Evolutionary conservation across 2,113 vertebrate species (phyloP).

Genomic region (Amia ocellicauda): DNA sequence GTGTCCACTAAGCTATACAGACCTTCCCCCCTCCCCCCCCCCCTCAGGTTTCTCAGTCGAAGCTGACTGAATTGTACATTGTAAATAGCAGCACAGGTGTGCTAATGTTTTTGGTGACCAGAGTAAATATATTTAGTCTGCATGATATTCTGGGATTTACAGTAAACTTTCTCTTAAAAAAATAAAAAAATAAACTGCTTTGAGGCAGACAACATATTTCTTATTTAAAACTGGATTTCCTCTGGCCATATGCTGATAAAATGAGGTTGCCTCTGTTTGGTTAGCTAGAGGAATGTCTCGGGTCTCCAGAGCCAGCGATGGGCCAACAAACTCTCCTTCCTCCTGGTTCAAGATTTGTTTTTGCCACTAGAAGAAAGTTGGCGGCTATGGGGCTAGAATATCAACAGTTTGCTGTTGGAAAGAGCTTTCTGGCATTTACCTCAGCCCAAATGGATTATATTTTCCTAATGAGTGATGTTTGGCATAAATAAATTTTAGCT

Average conservation of each 20-base stretch:
- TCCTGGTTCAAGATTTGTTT: conserved; percentile 26
- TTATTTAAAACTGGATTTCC: not conserved
- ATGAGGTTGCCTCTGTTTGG: conserved; percentile 32
- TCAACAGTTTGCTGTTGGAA: not conserved
- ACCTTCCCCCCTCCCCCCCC: not conserved
- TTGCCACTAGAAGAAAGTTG: conserved; percentile 23
- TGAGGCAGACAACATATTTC: conserved; percentile 7
- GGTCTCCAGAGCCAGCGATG: conserved; percentile 44
- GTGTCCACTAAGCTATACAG: too few relatives aligned
- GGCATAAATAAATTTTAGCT: too few relatives aligned
- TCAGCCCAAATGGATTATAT: not conserved
- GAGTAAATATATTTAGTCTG: conserved; percentile 19
- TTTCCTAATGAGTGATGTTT: not conserved
- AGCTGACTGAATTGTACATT: not conserved
- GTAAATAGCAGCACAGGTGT: not conserved
- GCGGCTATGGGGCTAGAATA: not conserved
- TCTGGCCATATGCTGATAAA: conserved; percentile 11
- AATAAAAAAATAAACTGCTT: conserved; percentile 15
- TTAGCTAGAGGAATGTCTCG: conserved; percentile 45
- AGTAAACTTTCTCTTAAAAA: conserved; percentile 8
- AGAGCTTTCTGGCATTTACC: conserved; percentile 4
- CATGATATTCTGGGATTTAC: conserved; percentile 4
- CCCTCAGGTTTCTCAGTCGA: too few relatives aligned
- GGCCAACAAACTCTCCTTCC: conserved; percentile 18
- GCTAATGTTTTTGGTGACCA: conserved; percentile 6